Percentiles rank a stretch among this genome's conserved stretches.
Conservation (phyloP, 2,113 vertebrate species). For the Anthoscopus minutus region DNA sequence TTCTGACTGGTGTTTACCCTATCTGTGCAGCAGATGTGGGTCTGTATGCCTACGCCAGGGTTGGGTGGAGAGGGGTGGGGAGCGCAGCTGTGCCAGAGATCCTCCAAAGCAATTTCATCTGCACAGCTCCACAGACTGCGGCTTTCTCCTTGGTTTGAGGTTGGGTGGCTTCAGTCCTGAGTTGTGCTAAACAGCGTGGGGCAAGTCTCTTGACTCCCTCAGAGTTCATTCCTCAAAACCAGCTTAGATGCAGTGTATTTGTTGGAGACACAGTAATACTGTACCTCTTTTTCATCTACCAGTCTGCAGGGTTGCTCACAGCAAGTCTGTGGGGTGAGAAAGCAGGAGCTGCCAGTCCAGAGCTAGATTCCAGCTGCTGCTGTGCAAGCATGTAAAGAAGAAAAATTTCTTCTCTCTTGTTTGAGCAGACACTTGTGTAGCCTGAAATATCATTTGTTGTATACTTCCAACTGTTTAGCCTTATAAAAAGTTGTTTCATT, state of each 20-base stretch:
- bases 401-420: background rate
- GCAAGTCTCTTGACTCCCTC: background rate
- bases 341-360: background rate
- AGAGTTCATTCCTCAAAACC: background rate
- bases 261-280: background rate
- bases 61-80: background rate
- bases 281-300: background rate
- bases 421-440: background rate
- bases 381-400: background rate
- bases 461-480: background rate
- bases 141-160: background rate
- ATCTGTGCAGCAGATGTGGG: background rate
- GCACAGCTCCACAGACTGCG: accelerated
- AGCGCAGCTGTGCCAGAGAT: background rate
- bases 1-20: background rate
- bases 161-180: background rate
- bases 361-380: background rate
- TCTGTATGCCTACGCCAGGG: background rate
- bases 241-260: background rate
- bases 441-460: background rate
- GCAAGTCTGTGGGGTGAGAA: background rate
- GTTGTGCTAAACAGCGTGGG: background rate
- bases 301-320: background rate
- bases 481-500: background rate
- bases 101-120: background rate